Percentiles rank a stretch among this genome's conserved stretches.
Conservation (phyloP, 2,797 vertebrate species). For the Babyrousa celebensis region DNA sequence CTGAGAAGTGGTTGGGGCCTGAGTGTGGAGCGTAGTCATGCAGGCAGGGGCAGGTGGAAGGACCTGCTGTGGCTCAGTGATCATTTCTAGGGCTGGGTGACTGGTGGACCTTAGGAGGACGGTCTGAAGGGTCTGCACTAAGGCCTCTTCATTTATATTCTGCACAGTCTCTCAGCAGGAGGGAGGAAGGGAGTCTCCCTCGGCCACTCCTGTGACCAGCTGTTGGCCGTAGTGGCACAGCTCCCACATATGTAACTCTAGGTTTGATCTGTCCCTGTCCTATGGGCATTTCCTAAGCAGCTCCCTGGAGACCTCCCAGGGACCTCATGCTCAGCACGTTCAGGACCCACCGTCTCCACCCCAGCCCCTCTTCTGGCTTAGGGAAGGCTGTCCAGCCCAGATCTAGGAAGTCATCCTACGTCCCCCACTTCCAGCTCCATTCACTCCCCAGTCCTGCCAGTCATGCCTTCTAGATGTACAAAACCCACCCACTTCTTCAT, state of each 20-base stretch:
- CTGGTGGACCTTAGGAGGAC: neutral
- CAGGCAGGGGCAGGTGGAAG: too few relatives aligned
- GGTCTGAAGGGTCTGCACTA: neutral
- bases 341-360: neutral
- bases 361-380: neutral
- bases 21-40: neutral
- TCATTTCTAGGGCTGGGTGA: neutral
- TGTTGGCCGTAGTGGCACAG: neutral
- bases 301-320: neutral
- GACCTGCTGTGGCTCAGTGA: neutral
- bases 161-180: too few relatives aligned
- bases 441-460: neutral
- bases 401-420: neutral
- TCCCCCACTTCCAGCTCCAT: neutral
- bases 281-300: neutral
- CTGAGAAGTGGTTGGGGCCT: neutral
- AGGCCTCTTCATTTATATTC: neutral
- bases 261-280: neutral
- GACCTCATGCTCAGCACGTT: neutral
- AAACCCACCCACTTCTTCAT: neutral
- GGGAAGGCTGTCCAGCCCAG: neutral
- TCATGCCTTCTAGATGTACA: rapidly evolving
- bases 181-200: neutral
- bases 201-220: neutral
- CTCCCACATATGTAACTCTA: neutral